Conservation (phyloP, 64 coral and sea anemone species). For the Anthopleura sola region DNA sequence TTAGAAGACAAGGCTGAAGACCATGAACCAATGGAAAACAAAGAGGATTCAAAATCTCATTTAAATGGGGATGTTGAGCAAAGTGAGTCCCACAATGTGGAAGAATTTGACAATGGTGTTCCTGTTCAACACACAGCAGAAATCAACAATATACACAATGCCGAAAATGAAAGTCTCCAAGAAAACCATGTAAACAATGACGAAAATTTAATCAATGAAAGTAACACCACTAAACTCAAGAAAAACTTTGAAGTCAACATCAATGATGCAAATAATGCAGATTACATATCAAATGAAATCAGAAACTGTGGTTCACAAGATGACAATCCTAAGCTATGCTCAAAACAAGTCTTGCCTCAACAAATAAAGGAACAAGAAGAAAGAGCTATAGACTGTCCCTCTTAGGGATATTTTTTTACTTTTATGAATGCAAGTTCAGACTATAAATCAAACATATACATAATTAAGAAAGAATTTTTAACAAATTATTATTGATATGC, state of each 20-base stretch:
- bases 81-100: not conserved
- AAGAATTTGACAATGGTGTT: not conserved
- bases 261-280: not conserved
- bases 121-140: not conserved
- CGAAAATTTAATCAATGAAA: not conserved
- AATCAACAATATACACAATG: not conserved
- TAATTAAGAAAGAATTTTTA: too few species aligned
- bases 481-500: too few species aligned
- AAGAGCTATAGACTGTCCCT: not conserved
- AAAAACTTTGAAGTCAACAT: not conserved
- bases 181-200: not conserved
- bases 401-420: not conserved
- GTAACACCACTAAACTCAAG: not conserved
- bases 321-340: not conserved
- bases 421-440: not conserved
- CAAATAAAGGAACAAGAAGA: not conserved
- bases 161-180: not conserved
- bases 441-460: not conserved
- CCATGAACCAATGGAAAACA: not conserved
- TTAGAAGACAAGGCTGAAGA: not conserved
- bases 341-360: not conserved
- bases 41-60: not conserved
- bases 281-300: not conserved
- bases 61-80: not conserved
- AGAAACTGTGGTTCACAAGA: slow-evolving; percentile 3